Evolutionary conservation across 2,797 vertebrate genomes (phyloP).

Genomic region (Lagorchestes hirsutus): DNA sequence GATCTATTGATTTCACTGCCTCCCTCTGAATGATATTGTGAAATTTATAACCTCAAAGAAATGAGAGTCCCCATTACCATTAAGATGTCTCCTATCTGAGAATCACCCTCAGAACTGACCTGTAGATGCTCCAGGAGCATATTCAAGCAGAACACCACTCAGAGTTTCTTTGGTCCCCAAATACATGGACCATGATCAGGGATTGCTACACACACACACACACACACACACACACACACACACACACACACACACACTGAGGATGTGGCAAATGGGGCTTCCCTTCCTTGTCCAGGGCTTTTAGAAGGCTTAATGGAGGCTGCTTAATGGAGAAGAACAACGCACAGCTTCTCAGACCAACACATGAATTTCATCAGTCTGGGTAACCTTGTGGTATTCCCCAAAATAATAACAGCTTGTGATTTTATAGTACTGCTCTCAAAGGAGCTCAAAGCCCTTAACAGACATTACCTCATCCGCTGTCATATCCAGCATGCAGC

Average conservation of each 20-base stretch:
- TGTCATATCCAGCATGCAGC: background rate
- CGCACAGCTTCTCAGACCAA: background rate
- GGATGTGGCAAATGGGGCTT: background rate
- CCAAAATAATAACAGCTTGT: conserved; percentile 17
- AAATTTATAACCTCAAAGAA: background rate
- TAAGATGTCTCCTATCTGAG: background rate
- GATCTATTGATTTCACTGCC: background rate
- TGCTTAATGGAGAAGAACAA: background rate
- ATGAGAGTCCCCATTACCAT: background rate
- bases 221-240: fast-evolving
- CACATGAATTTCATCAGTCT: background rate
- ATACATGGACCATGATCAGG: background rate
- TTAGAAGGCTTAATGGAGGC: too few relatives aligned
- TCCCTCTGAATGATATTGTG: background rate
- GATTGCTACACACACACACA: background rate
- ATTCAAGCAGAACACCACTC: background rate
- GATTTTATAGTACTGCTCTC: conserved; percentile 61
- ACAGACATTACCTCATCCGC: conserved; percentile 22
- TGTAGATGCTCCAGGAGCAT: background rate
- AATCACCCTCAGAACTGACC: background rate
- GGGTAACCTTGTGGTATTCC: conserved; percentile 23
- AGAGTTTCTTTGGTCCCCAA: background rate
- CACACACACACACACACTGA: background rate
- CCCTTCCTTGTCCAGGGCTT: background rate
- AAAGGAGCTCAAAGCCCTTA: conserved; percentile 56